Evolutionary conservation across 1,140 invertebrate species (phyloP).

Genomic region (Drosophila pseudoobscura): DNA sequence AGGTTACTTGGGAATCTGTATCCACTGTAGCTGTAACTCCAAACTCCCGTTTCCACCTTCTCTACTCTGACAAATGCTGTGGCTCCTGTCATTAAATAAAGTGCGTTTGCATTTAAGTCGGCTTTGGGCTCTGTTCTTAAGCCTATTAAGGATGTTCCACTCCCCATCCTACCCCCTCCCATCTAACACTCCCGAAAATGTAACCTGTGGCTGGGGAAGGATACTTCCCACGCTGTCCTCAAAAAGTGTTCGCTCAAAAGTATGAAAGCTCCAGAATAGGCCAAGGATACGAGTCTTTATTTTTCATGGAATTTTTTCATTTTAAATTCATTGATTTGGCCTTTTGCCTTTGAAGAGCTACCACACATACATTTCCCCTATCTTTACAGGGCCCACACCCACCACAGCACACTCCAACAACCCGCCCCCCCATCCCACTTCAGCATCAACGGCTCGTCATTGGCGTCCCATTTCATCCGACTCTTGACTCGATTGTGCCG

Average conservation of each 20-base stretch:
- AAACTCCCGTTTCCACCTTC: background rate
- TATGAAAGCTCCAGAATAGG: too few species aligned
- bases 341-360: background rate
- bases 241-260: too few species aligned
- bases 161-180: background rate
- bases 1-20: too few species aligned
- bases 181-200: background rate
- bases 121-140: conserved; percentile 48
- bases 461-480: background rate
- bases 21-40: background rate
- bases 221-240: too few species aligned
- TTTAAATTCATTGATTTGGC: background rate
- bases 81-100: conserved; percentile 65
- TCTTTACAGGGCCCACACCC: too few species aligned
- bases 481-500: background rate
- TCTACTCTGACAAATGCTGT: background rate
- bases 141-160: conserved; percentile 50
- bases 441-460: background rate
- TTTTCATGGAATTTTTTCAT: too few species aligned
- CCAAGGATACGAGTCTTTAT: too few species aligned
- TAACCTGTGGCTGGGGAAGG: too few species aligned
- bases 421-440: too few species aligned
- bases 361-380: too few species aligned
- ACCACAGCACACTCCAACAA: background rate
- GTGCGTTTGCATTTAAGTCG: conserved; percentile 65